Base-by-base conservation (phyloP, 2,113 vertebrate species). In the Labrus mixtus region DNA sequence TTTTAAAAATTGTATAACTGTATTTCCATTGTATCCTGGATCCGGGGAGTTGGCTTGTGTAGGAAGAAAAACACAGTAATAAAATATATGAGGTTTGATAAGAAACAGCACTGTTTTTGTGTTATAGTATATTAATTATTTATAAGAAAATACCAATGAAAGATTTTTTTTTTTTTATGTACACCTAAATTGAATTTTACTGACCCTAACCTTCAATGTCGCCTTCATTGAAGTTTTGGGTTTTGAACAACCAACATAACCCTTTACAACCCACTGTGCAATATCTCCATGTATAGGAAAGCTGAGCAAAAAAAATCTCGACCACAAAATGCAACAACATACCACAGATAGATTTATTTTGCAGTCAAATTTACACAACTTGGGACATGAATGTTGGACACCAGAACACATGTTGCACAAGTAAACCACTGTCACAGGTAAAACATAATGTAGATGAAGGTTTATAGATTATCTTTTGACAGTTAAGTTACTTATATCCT, bases 341-440 rank as follows among this genome's bases (percentile, higher is more conserved):
- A 87, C 74, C 74, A 91, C 84, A 84, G 64, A 85, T 56, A 83
- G 54, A 76, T 93, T 91, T 89, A 90, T 93, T 92, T 90, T 90
- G 81, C 89, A 87, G 86, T 90, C 73, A 89, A 72, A 79, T 85
- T 83, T 89, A 87, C 89, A 90, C 82, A 87, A 90, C 69, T 53
- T 56, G 61, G 36, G 77, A 92, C 87, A 83, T 91, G 68, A 83
- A 85, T 69, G 76, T 83, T 60, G 22, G 87, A 90, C 90, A 87
- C 55, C 62, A 85, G 72, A 83, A 87, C 13, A 41, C 68, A 68
- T 78, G 66, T 86, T 71, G 84, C 80, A 90, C 85, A 71, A 33
- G 29, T 78, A 54, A 83, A 48, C 71, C 79, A 89, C 54, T 17
- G 74, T 85, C 80, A 92, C 89, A 84, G 56, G 46, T 83, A 57